Base-by-base conservation (phyloP, 2,888 invertebrate species). In the Agonopterix arenella region DNA sequence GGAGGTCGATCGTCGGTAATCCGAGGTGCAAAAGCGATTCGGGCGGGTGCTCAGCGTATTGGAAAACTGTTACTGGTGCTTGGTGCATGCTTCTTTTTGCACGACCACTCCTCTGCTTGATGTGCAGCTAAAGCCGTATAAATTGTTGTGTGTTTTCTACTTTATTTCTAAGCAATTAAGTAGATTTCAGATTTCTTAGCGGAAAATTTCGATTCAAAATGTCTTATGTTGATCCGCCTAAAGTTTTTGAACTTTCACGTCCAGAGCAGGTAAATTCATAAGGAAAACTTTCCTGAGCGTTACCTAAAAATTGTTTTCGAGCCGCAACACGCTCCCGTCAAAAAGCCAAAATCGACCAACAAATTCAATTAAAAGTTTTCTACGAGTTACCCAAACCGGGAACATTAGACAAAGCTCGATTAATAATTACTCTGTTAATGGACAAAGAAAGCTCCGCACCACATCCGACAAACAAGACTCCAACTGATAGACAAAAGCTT, bases 351-450 rank as follows among this genome's bases (percentile, higher is more conserved):
- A 81, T 78, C 78, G 68, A 73, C 73, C 63, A 75, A 68, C 80
- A 76, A 81, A 82, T 85, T 84, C 82, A 86, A 86, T 86, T 85
- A 85, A 85, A 88, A 88, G 73, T 88, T 88, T 71, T 58, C 68
- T 57, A 64, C 71, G 70, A 69, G 76, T 81, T 80, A 83, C 76
- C 76, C 73, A 73, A 80, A 70, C 78, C 74, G 67, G 67, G 67
- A 76, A 73, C 77, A 76, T 81, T 77, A 83, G 78, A 82, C 76
- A 76, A 78, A 79, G 72, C 77, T 72, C 76, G 71, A 84, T 84
- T 84, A 81, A 86, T 86, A 84, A 86, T 84, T 80, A 81, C 68
- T 73, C 69, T 66, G 70, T 70, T 76, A 77, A 79, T 80, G 73
- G 76, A 78, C 80, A 85, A 83, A 81, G 75, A 76, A 73, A 74